Conservation (phyloP, 2,888 invertebrate genomes). For the Nomada fucata region DNA sequence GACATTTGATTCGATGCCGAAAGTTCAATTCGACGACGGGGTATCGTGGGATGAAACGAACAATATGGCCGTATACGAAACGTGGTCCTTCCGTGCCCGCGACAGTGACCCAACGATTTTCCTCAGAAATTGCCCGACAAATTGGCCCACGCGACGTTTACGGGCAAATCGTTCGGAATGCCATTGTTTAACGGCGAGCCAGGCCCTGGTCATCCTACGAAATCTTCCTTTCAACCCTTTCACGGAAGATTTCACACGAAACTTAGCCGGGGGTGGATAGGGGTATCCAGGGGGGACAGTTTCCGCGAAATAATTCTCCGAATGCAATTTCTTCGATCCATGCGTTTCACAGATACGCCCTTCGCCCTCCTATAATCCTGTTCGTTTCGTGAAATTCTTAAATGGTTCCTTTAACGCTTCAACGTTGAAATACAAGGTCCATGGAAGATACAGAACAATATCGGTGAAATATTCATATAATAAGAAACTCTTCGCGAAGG, state of each 20-base stretch:
- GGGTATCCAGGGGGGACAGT: conserved; percentile 20
- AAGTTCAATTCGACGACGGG: conserved; percentile 19
- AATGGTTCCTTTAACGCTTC: background rate
- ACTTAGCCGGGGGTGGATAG: conserved; percentile 14
- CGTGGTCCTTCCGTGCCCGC: conserved; percentile 43
- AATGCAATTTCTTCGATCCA: background rate
- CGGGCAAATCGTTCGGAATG: conserved; percentile 82
- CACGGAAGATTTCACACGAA: conserved; percentile 72
- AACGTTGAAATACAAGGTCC: too few relatives aligned
- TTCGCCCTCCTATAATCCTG: background rate
- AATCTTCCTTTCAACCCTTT: conserved; percentile 77
- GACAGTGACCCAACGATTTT: conserved; percentile 82
- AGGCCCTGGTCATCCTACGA: conserved; percentile 80
- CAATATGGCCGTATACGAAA: conserved; percentile 58
- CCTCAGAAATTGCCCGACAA: conserved; percentile 83
- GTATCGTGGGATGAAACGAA: conserved; percentile 57
- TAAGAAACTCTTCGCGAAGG: too few relatives aligned
- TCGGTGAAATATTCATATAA: too few relatives aligned
- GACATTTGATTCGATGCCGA: background rate
- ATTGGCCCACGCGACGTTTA: conserved; percentile 80
- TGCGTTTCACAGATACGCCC: background rate
- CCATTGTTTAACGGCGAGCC: conserved; percentile 82
- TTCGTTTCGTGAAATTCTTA: background rate
- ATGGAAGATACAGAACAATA: too few relatives aligned
- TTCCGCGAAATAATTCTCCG: conserved; percentile 57